Conservation (phyloP, 2,797 vertebrate genomes). For the Poeciliopsis gracilis region DNA sequence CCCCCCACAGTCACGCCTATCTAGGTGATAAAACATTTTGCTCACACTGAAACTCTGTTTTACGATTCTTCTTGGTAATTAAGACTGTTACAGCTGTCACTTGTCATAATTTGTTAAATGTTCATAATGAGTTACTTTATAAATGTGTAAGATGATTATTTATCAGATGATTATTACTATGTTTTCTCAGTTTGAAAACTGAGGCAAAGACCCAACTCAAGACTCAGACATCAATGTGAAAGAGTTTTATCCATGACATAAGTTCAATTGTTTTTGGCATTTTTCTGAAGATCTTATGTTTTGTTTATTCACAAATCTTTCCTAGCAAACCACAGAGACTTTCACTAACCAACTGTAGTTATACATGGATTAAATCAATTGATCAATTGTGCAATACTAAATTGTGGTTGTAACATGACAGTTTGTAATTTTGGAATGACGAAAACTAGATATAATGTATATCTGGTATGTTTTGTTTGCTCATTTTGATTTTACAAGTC, state of each 20-base stretch:
- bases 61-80: neutral
- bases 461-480: neutral
- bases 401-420: neutral
- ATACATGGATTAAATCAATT: neutral
- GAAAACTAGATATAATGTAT: neutral
- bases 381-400: neutral
- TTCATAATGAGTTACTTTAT: neutral
- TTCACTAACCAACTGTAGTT: neutral
- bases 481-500: neutral
- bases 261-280: constrained; percentile 3
- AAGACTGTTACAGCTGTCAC: neutral
- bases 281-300: neutral
- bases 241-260: neutral
- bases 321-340: neutral
- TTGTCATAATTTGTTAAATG: neutral
- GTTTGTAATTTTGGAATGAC: neutral
- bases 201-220: neutral
- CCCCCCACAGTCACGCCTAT: constrained; percentile 27
- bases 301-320: neutral
- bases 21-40: constrained; percentile 5
- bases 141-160: neutral
- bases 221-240: neutral
- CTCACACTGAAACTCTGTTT: neutral
- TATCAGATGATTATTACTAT: neutral
- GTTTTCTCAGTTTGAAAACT: too few relatives aligned